A percentile compares a stretch with the other conserved stretches of the same genome.
These are phyloP conservation scores for Sparus aurata DNA, from an alignment of 2,797 vertebrate species.

Conservation along the genomic window DNA sequence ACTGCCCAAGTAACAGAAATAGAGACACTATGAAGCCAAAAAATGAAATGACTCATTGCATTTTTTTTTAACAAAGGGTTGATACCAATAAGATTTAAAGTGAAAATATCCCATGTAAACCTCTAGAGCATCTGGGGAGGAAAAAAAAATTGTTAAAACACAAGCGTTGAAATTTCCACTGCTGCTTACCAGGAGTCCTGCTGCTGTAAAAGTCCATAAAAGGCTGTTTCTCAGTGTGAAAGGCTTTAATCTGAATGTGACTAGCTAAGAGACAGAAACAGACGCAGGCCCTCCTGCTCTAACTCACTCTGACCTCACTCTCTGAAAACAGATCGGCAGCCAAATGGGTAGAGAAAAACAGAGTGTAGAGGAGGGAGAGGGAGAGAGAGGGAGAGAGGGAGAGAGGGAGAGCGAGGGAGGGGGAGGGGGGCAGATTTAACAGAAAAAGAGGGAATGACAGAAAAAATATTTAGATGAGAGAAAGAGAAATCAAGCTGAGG, in stretches of 20 bases:
- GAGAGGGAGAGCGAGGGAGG: slow-evolving; percentile 22
- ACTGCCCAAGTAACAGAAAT: slow-evolving; percentile 7
- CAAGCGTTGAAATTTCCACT: slow-evolving; percentile 72
- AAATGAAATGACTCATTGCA: neutral
- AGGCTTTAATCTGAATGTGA: slow-evolving; percentile 80
- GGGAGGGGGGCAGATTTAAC: slow-evolving; percentile 29
- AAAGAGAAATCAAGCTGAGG: slow-evolving; percentile 38
- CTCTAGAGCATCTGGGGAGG: slow-evolving; percentile 46
- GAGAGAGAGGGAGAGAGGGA: slow-evolving; percentile 16
- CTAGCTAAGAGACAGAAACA: slow-evolving; percentile 77
- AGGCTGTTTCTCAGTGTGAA: slow-evolving; percentile 80
- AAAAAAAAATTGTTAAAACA: slow-evolving; percentile 65
- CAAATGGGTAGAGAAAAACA: slow-evolving; percentile 73
- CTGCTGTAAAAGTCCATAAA: slow-evolving; percentile 80
- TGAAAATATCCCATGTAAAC: slow-evolving; percentile 58
- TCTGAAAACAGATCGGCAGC: slow-evolving; percentile 76
- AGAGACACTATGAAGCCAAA: slow-evolving; percentile 25
- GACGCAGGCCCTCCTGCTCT: slow-evolving; percentile 77
- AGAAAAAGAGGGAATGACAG: slow-evolving; percentile 20
- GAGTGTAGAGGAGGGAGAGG: slow-evolving; percentile 38
- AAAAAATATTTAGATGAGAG: slow-evolving; percentile 57
- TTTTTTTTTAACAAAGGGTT: slow-evolving; percentile 13
- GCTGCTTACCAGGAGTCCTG: slow-evolving; percentile 75
- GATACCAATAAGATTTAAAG: slow-evolving; percentile 35
- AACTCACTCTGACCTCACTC: slow-evolving; percentile 83